Percentiles rank a stretch among this genome's conserved stretches.
Evolutionary conservation across 2,113 vertebrate species (phyloP).

Genomic region (Eolophus roseicapilla): DNA sequence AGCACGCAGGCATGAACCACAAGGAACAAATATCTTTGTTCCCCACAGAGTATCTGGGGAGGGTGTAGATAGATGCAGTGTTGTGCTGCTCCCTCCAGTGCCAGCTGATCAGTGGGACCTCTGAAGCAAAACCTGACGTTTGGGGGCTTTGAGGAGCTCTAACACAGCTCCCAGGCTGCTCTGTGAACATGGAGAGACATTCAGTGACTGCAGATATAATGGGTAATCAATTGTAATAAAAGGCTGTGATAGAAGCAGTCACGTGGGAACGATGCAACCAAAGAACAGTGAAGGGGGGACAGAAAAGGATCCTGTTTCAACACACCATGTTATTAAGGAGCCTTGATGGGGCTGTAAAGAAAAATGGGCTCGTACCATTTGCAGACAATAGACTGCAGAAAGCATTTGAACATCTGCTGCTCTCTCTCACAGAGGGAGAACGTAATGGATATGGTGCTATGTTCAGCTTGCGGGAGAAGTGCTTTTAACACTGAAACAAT

Average conservation of each 20-base stretch:
- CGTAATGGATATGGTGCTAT: neutral
- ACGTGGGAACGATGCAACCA: neutral
- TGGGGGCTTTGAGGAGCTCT: neutral
- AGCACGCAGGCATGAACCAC: neutral
- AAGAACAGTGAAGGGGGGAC: neutral
- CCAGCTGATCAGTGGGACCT: neutral
- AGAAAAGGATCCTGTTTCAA: neutral
- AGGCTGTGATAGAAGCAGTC: neutral
- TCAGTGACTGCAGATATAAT: neutral
- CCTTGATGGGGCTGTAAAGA: neutral
- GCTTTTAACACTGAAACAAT: neutral
- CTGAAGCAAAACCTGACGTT: neutral
- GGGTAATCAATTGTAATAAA: neutral
- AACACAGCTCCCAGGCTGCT: neutral
- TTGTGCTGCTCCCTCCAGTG: neutral
- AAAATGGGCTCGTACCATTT: neutral
- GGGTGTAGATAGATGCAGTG: neutral
- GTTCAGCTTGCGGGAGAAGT: neutral
- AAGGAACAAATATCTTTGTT: neutral
- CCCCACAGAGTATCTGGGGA: neutral
- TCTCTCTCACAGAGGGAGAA: neutral
- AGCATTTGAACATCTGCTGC: slow-evolving; percentile 29
- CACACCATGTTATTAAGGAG: neutral
- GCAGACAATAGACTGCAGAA: slow-evolving; percentile 15
- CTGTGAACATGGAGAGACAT: neutral